phyloP scores from a whole-genome alignment of 2,113 vertebrate genomes.

The Corvus moneduloides region DNA sequence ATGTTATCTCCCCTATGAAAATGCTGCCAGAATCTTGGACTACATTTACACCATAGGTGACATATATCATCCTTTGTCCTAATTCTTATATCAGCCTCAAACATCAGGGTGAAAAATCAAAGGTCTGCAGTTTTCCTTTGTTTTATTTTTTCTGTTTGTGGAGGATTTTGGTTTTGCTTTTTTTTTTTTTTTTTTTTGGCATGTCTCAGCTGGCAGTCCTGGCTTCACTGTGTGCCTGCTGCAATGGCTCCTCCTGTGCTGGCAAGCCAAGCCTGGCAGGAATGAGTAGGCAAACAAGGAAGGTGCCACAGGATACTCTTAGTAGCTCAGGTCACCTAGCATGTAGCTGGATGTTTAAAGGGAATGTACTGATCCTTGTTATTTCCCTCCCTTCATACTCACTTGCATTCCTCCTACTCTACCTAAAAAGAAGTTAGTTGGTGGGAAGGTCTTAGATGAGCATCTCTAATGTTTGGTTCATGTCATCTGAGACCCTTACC shows the following conservation, averaged over 20 bases:
- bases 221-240: background rate
- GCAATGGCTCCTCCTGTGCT: background rate
- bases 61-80: background rate
- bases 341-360: background rate
- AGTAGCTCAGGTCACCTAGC: background rate
- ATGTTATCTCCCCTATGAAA: background rate
- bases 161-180: background rate
- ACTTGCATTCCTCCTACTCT: background rate
- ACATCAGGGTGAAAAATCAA: background rate
- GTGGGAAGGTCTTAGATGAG: background rate
- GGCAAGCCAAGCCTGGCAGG: background rate
- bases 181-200: too few species aligned
- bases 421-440: background rate
- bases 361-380: background rate
- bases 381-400: background rate
- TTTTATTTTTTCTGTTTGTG: background rate
- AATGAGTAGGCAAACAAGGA: background rate
- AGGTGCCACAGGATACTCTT: background rate
- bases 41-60: background rate
- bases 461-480: background rate
- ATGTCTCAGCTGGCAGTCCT: background rate
- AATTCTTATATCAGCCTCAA: background rate
- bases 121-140: background rate
- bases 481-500: background rate
- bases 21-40: background rate